These are phyloP conservation scores for Eclectus roratus DNA, from an alignment of 2,113 vertebrate species.

Conservation along the genomic window DNA sequence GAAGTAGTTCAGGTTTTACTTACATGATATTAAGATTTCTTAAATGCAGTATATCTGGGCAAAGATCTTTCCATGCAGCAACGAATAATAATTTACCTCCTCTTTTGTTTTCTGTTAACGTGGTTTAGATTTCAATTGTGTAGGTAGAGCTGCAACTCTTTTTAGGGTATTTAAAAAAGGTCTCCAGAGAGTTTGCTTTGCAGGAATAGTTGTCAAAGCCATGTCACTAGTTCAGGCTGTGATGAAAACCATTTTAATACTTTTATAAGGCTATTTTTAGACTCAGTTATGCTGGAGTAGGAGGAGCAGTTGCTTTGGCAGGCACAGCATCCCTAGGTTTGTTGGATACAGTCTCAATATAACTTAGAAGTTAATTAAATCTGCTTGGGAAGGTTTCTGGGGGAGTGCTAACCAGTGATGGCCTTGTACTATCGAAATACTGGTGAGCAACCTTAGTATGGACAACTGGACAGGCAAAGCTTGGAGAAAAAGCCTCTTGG, in stretches of 20 bases:
- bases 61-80: background rate
- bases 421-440: background rate
- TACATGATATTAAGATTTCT: background rate
- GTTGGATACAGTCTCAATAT: background rate
- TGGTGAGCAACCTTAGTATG: background rate
- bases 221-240: background rate
- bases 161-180: background rate
- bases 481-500: background rate
- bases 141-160: background rate
- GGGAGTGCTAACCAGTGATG: background rate
- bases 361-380: background rate
- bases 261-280: slow-evolving; percentile 29
- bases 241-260: slow-evolving; percentile 25
- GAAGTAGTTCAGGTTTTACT: slow-evolving; percentile 29
- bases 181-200: background rate
- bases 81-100: background rate
- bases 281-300: background rate
- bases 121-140: background rate
- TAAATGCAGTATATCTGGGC: background rate
- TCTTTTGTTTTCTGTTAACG: background rate
- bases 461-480: background rate
- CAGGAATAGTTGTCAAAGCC: slow-evolving; percentile 1
- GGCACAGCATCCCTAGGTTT: background rate
- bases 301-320: slow-evolving; percentile 16
- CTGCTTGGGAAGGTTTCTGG: background rate